Evolutionary conservation across 1,140 invertebrate genomes (phyloP).

Genomic region (Tetramorium simillimum): DNA sequence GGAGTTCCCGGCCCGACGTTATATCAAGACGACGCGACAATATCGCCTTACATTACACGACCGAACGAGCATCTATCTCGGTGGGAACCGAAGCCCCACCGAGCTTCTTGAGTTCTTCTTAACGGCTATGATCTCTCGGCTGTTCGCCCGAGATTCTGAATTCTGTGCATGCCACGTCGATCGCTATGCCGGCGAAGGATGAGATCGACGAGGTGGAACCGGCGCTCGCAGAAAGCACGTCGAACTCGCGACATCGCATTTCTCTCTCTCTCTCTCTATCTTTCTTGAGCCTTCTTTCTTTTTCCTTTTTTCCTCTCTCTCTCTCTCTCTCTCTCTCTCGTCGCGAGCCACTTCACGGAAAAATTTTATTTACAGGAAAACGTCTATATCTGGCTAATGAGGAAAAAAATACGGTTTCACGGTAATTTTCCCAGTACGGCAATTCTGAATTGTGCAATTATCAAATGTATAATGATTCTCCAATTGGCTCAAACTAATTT

Average conservation of each 20-base stretch:
- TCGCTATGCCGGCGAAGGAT: constrained; percentile 11
- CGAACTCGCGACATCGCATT: constrained; percentile 40
- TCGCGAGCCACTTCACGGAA: constrained; percentile 3
- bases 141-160: constrained; percentile 17
- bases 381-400: neutral
- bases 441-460: neutral
- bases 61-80: constrained; percentile 80
- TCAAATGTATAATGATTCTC: neutral
- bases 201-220: constrained; percentile 34
- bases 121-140: constrained; percentile 59
- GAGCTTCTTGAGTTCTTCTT: constrained; percentile 61
- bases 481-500: neutral
- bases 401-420: neutral
- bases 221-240: neutral
- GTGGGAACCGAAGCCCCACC: constrained; percentile 81
- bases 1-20: constrained; percentile 57
- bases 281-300: no score
- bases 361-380: constrained; percentile 4
- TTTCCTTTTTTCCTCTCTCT: neutral
- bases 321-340: neutral
- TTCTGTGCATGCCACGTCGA: constrained; percentile 30
- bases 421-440: no score
- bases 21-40: constrained; percentile 78
- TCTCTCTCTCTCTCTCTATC: neutral
- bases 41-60: constrained; percentile 82